phyloP scores from a whole-genome alignment of 2,888 invertebrate species.

The Crossocerus cetratus region DNA sequence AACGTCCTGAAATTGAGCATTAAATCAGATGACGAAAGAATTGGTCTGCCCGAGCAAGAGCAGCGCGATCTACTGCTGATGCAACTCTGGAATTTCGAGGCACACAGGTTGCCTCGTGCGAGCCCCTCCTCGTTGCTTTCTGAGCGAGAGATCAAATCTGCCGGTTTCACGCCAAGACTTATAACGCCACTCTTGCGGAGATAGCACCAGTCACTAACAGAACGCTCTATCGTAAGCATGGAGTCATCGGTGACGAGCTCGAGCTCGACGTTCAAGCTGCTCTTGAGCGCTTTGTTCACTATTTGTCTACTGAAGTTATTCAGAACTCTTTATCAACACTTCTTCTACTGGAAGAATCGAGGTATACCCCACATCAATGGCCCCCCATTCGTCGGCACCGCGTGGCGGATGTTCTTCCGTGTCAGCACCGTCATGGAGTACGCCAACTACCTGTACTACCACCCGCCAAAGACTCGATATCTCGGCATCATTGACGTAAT shows the following conservation, averaged over 20 bases:
- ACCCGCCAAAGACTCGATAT: conserved; percentile 41
- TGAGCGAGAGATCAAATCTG: no score
- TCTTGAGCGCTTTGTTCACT: conserved; percentile 19
- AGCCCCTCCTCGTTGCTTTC: no score
- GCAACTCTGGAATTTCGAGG: no score
- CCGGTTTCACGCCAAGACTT: no score
- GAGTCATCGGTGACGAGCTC: conserved; percentile 1
- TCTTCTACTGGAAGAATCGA: conserved; percentile 55
- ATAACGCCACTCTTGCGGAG: background rate
- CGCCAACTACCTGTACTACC: conserved; percentile 36
- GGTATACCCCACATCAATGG: conserved; percentile 42
- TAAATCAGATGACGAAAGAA: no score
- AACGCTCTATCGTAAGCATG: conserved; percentile 17
- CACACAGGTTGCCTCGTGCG: no score
- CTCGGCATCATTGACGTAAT: conserved; percentile 65
- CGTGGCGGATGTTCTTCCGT: conserved; percentile 39
- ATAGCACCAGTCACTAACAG: background rate
- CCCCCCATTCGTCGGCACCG: conserved; percentile 42
- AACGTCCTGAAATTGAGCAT: no score
- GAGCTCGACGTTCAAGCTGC: background rate
- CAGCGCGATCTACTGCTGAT: no score
- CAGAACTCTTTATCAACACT: conserved; percentile 13
- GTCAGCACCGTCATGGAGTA: conserved; percentile 22
- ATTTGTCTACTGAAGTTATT: conserved; percentile 20
- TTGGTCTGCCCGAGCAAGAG: no score